phyloP scores from a whole-genome alignment of 2,113 vertebrate species.

The Crocuta crocuta region DNA sequence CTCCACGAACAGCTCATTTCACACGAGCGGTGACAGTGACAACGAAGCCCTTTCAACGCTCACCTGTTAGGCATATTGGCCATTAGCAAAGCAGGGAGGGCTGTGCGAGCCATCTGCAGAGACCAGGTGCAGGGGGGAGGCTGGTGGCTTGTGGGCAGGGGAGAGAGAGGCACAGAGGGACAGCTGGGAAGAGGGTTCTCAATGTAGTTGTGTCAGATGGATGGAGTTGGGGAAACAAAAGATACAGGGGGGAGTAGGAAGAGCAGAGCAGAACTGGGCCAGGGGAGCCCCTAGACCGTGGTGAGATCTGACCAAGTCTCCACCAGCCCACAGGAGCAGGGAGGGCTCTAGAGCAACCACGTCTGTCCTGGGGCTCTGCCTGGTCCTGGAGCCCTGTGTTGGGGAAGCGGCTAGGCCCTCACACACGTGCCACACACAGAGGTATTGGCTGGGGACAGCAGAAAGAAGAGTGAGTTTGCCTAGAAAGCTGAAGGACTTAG shows the following conservation, averaged over 20 bases:
- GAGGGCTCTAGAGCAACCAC: fast-evolving
- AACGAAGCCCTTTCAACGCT: fast-evolving
- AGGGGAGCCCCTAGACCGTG: fast-evolving
- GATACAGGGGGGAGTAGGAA: not conserved
- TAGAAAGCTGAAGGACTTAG: not conserved
- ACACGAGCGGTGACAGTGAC: not conserved
- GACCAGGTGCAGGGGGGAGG: too few relatives aligned
- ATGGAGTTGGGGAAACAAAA: not conserved
- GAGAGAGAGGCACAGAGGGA: too few relatives aligned
- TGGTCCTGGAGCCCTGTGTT: not conserved
- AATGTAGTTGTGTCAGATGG: not conserved
- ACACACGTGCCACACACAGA: not conserved
- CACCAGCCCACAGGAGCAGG: fast-evolving
- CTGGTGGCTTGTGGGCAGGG: too few relatives aligned
- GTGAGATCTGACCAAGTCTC: not conserved
- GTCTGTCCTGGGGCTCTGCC: too few relatives aligned
- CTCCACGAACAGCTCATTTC: not conserved
- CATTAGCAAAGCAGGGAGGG: not conserved
- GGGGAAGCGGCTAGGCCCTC: not conserved
- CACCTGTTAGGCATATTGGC: fast-evolving
- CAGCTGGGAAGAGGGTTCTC: not conserved
- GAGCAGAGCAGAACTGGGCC: not conserved
- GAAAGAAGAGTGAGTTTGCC: not conserved
- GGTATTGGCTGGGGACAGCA: not conserved
- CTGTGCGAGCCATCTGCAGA: not conserved